Conservation (phyloP, 1,140 invertebrate genomes). For the Aplysia californica region DNA sequence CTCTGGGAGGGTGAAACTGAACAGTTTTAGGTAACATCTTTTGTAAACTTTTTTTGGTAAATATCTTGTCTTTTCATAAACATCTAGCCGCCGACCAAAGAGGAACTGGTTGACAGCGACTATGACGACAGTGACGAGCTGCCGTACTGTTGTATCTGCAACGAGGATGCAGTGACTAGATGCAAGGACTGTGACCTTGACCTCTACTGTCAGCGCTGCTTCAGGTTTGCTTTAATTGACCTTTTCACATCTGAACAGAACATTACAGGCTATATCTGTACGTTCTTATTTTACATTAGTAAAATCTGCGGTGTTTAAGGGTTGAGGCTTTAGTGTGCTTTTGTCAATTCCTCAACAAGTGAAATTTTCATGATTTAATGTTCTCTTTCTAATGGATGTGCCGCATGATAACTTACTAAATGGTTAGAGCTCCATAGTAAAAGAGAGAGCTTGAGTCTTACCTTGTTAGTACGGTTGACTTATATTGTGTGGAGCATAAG, state of each 20-base stretch:
- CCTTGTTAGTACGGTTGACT: too few relatives aligned
- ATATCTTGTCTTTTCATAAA: too few relatives aligned
- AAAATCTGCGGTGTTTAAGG: background rate
- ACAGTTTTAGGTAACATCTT: too few relatives aligned
- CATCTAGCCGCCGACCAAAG: too few relatives aligned
- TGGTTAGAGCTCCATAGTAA: too few relatives aligned
- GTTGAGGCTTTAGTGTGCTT: background rate
- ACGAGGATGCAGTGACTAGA: conserved; percentile 77
- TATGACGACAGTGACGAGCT: conserved; percentile 71
- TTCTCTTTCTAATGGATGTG: background rate
- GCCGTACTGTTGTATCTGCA: conserved; percentile 82
- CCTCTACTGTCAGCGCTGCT: conserved; percentile 79
- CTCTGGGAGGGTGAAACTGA: too few relatives aligned
- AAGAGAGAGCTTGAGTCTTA: too few relatives aligned
- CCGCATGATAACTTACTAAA: too few relatives aligned
- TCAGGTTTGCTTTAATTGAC: conserved; percentile 57
- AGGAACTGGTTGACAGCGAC: too few relatives aligned
- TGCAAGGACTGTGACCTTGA: conserved; percentile 79
- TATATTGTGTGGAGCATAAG: too few relatives aligned
- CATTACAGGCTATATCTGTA: background rate
- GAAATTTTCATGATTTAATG: background rate
- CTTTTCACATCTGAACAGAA: background rate
- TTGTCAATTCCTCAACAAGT: background rate
- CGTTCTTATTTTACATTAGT: background rate
- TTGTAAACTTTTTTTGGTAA: too few relatives aligned